Conservation (phyloP, 2,797 vertebrate species). For the Phoebastria nigripes region DNA sequence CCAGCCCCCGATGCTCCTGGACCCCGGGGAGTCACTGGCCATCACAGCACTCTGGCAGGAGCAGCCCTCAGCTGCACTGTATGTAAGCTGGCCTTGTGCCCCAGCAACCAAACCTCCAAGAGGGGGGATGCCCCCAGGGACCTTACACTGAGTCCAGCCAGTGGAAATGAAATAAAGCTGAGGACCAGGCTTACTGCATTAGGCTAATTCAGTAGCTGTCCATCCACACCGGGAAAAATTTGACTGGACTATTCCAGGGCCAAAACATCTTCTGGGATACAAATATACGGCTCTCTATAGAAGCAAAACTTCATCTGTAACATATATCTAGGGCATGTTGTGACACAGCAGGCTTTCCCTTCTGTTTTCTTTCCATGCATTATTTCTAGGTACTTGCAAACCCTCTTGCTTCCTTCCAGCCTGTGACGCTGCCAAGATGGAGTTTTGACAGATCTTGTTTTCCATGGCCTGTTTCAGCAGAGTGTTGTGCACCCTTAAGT, state of each 20-base stretch:
- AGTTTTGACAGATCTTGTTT: not conserved
- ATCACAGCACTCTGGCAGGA: not conserved
- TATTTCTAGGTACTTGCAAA: not conserved
- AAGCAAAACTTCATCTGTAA: not conserved
- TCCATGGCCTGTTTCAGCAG: not conserved
- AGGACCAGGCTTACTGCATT: not conserved
- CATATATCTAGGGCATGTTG: not conserved
- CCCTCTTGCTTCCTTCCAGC: not conserved
- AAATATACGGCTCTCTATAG: rapidly evolving
- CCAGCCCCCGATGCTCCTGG: rapidly evolving
- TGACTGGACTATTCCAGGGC: not conserved
- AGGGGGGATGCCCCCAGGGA: not conserved
- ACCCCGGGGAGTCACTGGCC: not conserved
- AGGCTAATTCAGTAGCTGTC: not conserved
- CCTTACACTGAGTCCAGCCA: not conserved
- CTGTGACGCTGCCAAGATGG: rapidly evolving
- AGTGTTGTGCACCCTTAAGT: not conserved
- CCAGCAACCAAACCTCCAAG: not conserved
- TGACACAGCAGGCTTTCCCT: not conserved
- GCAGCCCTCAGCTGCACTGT: not conserved
- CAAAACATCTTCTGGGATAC: not conserved
- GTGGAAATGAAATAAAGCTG: not conserved
- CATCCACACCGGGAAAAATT: not conserved
- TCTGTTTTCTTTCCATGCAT: not conserved
- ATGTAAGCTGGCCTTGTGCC: not conserved